These are phyloP conservation scores for Ammodytes dubius DNA, from an alignment of 2,113 vertebrate genomes.

Conservation along the genomic window DNA sequence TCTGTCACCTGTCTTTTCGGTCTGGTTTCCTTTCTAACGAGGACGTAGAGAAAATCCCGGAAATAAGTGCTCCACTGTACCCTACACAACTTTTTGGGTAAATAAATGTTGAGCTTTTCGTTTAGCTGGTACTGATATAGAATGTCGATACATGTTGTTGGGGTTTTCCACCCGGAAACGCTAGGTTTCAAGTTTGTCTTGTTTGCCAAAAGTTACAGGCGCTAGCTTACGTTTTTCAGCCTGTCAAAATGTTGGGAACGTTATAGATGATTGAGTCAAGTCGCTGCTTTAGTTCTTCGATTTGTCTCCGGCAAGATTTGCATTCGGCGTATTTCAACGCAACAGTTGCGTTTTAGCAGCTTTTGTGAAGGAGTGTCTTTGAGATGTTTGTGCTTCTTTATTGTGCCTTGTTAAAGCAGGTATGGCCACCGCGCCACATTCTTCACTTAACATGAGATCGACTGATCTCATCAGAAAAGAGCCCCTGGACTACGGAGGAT, in stretches of 20 bases:
- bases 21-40: slow-evolving; percentile 34
- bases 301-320: background rate
- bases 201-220: slow-evolving; percentile 17
- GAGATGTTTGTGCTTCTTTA: background rate
- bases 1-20: background rate
- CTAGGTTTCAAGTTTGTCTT: background rate
- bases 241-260: slow-evolving; percentile 1
- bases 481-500: slow-evolving; percentile 90
- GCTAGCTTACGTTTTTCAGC: background rate
- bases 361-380: background rate
- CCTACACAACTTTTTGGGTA: background rate
- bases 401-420: slow-evolving; percentile 9
- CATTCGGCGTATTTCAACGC: background rate
- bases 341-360: rapidly evolving
- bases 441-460: slow-evolving; percentile 87
- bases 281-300: background rate
- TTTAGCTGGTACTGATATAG: background rate
- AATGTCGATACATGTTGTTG: too few relatives aligned
- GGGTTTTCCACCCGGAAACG: too few relatives aligned
- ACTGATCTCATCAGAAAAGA: slow-evolving; percentile 85
- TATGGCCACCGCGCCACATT: slow-evolving; percentile 83
- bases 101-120: background rate
- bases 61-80: slow-evolving; percentile 36
- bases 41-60: slow-evolving; percentile 56
- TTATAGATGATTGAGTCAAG: background rate